Conservation (phyloP, 1,140 invertebrate genomes). For the Arion vulgaris region DNA sequence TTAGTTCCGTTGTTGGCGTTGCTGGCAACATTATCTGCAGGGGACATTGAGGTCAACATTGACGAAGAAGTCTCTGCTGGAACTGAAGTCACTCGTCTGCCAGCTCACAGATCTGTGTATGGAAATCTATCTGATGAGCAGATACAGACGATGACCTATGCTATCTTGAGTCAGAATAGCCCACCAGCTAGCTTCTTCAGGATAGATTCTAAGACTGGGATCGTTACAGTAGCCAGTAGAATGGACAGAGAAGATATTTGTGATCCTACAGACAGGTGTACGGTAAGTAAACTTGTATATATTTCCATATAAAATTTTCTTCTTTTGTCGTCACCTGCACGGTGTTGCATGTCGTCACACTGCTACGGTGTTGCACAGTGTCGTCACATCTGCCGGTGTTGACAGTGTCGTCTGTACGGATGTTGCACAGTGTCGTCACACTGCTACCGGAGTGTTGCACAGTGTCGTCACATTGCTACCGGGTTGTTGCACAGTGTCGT, state of each 20-base stretch:
- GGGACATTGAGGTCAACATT: slow-evolving; percentile 39
- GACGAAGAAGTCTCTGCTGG: slow-evolving; percentile 38
- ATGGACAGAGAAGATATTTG: slow-evolving; percentile 54
- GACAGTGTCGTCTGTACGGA: no score
- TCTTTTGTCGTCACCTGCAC: neutral
- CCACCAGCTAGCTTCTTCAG: slow-evolving; percentile 44
- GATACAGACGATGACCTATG: slow-evolving; percentile 37
- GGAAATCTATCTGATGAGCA: slow-evolving; percentile 36
- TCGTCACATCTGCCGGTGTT: neutral
- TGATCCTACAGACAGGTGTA: slow-evolving; percentile 42
- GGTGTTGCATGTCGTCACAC: neutral
- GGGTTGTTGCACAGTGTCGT: no score
- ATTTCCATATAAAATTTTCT: neutral
- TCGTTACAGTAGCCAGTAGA: slow-evolving; percentile 39
- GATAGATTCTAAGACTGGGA: slow-evolving; percentile 40
- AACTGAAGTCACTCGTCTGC: slow-evolving; percentile 47
- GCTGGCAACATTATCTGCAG: neutral
- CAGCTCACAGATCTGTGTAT: slow-evolving; percentile 38
- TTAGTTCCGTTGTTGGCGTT: neutral
- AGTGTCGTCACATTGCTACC: no score
- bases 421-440: no score
- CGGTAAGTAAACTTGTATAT: slow-evolving; percentile 1
- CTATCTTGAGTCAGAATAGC: slow-evolving; percentile 45
- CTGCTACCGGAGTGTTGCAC: no score
- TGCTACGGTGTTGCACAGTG: neutral